Conservation (phyloP, 2,113 vertebrate species). For the Salvelinus namaycush region DNA sequence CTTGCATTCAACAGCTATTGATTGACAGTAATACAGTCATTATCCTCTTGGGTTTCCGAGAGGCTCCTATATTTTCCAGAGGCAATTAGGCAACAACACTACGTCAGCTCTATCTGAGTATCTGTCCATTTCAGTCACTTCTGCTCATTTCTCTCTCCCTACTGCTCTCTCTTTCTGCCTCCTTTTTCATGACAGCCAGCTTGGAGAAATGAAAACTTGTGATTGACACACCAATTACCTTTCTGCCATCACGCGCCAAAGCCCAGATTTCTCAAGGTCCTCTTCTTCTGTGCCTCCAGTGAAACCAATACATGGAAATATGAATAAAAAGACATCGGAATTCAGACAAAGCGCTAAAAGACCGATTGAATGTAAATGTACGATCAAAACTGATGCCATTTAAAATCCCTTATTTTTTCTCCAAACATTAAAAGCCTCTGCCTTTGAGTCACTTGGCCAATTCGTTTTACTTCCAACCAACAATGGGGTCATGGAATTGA, state of each 20-base stretch:
- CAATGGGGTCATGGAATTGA: not conserved
- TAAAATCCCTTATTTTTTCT: not conserved
- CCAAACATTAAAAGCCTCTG: not conserved
- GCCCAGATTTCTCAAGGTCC: constrained; percentile 56
- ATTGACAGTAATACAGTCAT: constrained; percentile 47
- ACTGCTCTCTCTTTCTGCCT: constrained; percentile 18
- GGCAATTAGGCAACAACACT: constrained; percentile 50
- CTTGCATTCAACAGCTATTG: constrained; percentile 19
- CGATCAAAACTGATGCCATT: constrained; percentile 34
- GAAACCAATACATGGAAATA: constrained; percentile 50
- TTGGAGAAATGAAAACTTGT: constrained; percentile 60
- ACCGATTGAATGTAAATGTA: constrained; percentile 47
- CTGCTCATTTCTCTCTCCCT: constrained; percentile 13
- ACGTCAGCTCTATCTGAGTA: constrained; percentile 27
- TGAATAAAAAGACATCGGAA: constrained; percentile 47
- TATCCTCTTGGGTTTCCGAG: constrained; percentile 40
- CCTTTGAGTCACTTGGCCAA: not conserved
- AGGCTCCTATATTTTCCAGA: constrained; percentile 24
- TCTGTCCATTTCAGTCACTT: constrained; percentile 32
- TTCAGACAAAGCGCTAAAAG: constrained; percentile 39
- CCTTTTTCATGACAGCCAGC: constrained; percentile 46
- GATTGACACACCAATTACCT: constrained; percentile 67
- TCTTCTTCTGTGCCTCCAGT: constrained; percentile 41
- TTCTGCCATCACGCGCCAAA: constrained; percentile 48
- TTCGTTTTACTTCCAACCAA: not conserved